Evolutionary conservation across 1,140 invertebrate species (phyloP).

Genomic region (Amphibalanus amphitrite): DNA sequence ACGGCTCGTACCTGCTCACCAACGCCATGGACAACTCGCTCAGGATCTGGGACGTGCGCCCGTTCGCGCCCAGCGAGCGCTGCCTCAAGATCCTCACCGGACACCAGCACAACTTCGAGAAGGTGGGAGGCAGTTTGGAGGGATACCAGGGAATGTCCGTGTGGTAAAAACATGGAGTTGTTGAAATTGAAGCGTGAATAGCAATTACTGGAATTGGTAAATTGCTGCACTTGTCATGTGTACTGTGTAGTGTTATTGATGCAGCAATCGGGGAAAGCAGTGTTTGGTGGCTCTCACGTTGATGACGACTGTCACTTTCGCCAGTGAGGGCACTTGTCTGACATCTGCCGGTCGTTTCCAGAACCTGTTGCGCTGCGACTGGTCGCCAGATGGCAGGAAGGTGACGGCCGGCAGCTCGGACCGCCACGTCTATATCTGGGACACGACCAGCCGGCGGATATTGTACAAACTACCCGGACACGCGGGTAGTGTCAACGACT

Average conservation of each 20-base stretch:
- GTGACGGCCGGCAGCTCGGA: conserved; percentile 85
- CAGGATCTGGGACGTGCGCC: conserved; percentile 49
- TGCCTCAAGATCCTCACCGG: conserved; percentile 85
- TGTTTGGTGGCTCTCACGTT: neutral
- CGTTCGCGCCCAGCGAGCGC: conserved; percentile 62
- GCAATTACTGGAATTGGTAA: neutral
- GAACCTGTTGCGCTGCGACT: conserved; percentile 69
- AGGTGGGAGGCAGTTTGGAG: conserved; percentile 50
- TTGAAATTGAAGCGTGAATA: neutral
- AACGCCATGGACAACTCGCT: conserved; percentile 94
- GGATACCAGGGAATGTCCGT: too few relatives aligned
- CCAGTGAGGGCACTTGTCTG: neutral
- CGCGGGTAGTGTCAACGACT: conserved; percentile 90
- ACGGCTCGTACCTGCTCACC: conserved; percentile 82
- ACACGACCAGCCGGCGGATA: conserved; percentile 74
- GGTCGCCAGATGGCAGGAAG: conserved; percentile 71
- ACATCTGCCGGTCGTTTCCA: conserved; percentile 21
- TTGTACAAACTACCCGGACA: conserved; percentile 96
- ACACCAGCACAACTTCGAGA: conserved; percentile 97
- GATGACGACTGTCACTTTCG: neutral
- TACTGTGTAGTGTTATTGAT: neutral
- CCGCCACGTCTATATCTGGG: conserved; percentile 92
- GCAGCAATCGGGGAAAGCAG: neutral
- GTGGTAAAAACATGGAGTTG: too few relatives aligned
- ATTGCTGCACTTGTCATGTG: neutral